Base-by-base conservation (phyloP, 2,888 invertebrate genomes). In the Drosophila niveifrons region DNA sequence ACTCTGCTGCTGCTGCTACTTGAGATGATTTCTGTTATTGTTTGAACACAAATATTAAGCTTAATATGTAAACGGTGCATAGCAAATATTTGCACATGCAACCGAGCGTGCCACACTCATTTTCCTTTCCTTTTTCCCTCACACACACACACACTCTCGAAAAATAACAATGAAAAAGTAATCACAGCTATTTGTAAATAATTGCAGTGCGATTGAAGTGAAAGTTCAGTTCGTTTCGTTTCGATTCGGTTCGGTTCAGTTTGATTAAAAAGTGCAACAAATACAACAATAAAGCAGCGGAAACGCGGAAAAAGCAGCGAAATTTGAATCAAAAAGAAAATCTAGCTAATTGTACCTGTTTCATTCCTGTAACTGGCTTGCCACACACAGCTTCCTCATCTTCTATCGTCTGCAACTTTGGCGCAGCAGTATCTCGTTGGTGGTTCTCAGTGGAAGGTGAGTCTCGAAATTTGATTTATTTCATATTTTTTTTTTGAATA, bases 361-460 rank as follows among this genome's bases (percentile, higher is more conserved):
- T 55, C 50, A 10, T 29, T 29, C 34, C 34, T 59, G 41, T 63
- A 8, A 28, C 34, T 48, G 56, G 59, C 65, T 56, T 67, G 55
- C 72, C 67, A 57, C 66, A 57, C 66, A 11, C 36, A 59, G 65
- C 48, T 23, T 56, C 58, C 4, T n/a, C 47, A 44, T 31, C 56
- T 23, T 41, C 36, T 28, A 36, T 39, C 15, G 39, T 41, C 13
- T 41, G 8, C 39, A 11, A 36, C 36, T 80, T 76, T 57, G 75
- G 63, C 66, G 71, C 79, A 76, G 67, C 79, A 78, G 69, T 78
- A 78, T 83, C 70, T 79, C 75, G 79, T 84, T 78, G 85, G 66
- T 72, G 82, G 63, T 68, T 64, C 67, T 75, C 75, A 64, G 66
- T 88, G 84, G 84, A 84, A 84, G 84, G 88, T 84, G 48, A 84